Base-by-base conservation (phyloP, 2,797 vertebrate genomes). In the Liasis olivaceus region DNA sequence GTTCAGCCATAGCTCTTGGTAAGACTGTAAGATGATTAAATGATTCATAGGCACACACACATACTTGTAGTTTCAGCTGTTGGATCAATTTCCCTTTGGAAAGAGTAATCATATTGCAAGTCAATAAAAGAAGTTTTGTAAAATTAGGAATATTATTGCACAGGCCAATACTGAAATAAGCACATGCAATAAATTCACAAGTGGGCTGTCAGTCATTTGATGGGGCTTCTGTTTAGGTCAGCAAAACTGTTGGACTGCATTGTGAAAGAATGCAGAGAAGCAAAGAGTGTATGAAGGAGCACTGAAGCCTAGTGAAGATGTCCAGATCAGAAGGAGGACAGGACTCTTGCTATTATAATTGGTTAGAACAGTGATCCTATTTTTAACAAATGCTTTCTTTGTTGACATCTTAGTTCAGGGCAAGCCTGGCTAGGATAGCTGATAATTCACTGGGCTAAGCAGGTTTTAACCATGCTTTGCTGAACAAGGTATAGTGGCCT, bases 61-160 rank as follows among this genome's bases (percentile, higher is more conserved):
- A 54, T 69, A 89, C 85, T 89, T 26, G 28, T 62, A 36, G 54
- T 7, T 58, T 87, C 92, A 93, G 63, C 60, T 93, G 51, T 84
- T 87, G 62, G 84, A 94, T 96, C 94, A 90, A 84, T 94, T 93
- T 90, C 91, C 51, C 88, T 86, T 91, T 84, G 89, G 93, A 92
- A 92, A 59, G 42, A 89, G 54, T 31, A 63, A 92, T 94, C 77
- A 89, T 91, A 69, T 8, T 64, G 58, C 22, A 85, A 84, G 63
- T 95, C 91, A 90, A 93, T 93, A 62, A 3, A 36, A 87, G 9
- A 90, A 84, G 20, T 94, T 91, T 91, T 92, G 86, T 94, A 60
- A 93, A 94, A 94, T 94, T 72, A 91, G 54, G 56, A 14, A 4
- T 93, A 93, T 87, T 91, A 92, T 63, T 90, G 93, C 84, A 88